Conservation (phyloP, 2,797 vertebrate species). For the Margarornis squamiger region DNA sequence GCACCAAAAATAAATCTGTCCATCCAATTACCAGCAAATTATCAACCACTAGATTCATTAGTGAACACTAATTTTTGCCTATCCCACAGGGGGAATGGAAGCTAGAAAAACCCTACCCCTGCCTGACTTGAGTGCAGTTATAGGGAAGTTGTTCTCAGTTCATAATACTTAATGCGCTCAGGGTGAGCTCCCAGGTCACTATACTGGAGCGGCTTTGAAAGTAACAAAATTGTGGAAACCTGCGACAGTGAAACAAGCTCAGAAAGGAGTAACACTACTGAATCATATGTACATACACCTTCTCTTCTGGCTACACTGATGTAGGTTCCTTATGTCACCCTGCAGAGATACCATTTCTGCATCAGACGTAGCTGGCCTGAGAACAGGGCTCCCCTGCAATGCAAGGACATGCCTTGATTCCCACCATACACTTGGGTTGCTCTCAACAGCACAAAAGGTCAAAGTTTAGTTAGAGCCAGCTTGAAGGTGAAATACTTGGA, state of each 20-base stretch:
- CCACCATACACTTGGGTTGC: no score
- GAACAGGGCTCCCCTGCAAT: background rate
- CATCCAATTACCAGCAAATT: slow-evolving; percentile 64
- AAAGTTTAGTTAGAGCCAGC: background rate
- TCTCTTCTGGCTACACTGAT: background rate
- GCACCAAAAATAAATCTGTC: slow-evolving; percentile 58
- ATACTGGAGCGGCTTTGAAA: background rate
- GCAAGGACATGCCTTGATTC: rapidly evolving
- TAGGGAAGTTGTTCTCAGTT: background rate
- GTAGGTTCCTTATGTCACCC: background rate
- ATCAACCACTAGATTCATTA: slow-evolving; percentile 46
- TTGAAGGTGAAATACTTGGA: background rate
- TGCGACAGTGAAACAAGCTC: background rate
- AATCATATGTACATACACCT: background rate
- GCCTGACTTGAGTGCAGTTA: background rate
- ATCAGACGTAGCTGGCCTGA: background rate
- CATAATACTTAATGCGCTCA: background rate
- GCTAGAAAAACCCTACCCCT: background rate
- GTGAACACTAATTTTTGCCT: background rate
- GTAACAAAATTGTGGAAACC: background rate
- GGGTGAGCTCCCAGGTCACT: background rate
- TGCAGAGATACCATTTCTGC: background rate
- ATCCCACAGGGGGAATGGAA: background rate
- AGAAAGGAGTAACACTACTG: background rate
- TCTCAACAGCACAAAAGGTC: background rate